phyloP scores from a whole-genome alignment of 37 sponge, comb jelly and placozoan genomes.

The Hexactinellida sp. region DNA sequence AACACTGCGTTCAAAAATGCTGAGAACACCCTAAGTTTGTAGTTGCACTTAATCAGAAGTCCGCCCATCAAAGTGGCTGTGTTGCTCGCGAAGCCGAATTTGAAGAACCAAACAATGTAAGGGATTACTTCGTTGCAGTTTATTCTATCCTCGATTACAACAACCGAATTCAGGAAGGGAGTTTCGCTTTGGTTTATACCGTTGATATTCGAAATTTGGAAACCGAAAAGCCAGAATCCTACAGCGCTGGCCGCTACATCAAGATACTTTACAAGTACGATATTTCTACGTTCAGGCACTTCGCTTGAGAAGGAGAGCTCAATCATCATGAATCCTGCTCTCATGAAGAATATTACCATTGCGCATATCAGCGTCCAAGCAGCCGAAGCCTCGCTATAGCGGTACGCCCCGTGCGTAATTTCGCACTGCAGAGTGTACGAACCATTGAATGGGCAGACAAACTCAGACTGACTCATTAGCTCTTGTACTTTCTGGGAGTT shows the following conservation, averaged over 20 bases:
- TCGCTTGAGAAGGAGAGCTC: slow-evolving; percentile 38
- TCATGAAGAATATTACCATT: slow-evolving; percentile 62
- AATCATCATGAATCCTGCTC: slow-evolving; percentile 53
- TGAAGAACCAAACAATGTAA: slow-evolving; percentile 16
- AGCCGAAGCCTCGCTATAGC: slow-evolving; percentile 42
- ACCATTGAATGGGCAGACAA: neutral
- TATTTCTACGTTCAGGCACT: slow-evolving; percentile 29
- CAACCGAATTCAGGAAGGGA: neutral
- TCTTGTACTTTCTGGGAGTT: too few species aligned
- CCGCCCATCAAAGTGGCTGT: slow-evolving; percentile 38
- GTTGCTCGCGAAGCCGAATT: slow-evolving; percentile 39
- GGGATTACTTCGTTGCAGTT: neutral
- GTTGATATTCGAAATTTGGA: neutral
- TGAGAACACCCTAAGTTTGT: slow-evolving; percentile 26
- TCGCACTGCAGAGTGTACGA: neutral
- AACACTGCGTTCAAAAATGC: slow-evolving; percentile 28
- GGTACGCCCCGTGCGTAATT: neutral
- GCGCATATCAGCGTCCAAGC: slow-evolving; percentile 39
- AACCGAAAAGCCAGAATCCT: slow-evolving; percentile 77
- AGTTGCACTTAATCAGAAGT: slow-evolving; percentile 18
- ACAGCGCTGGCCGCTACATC: slow-evolving; percentile 87
- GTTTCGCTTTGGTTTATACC: neutral
- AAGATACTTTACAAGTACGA: slow-evolving; percentile 51
- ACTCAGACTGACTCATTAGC: too few species aligned
- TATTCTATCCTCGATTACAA: neutral